phyloP scores from a whole-genome alignment of 1,140 invertebrate species.

The Rhizoglyphus robini region DNA sequence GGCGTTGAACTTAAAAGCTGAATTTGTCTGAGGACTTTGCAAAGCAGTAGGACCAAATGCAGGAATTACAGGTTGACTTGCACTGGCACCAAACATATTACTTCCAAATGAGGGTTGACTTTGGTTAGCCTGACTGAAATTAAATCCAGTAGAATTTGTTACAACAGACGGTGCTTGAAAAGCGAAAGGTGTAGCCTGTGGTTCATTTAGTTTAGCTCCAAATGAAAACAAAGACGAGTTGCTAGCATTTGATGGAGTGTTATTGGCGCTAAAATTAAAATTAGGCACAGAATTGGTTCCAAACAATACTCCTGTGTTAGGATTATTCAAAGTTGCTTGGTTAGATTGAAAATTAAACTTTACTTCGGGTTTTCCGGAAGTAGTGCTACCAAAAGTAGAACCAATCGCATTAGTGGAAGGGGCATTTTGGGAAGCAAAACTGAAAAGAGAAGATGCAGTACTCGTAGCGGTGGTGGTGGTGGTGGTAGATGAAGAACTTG shows the following conservation, averaged over 20 bases:
- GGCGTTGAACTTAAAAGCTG: neutral
- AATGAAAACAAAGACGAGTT: neutral
- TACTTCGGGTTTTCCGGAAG: neutral
- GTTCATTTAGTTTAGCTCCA: neutral
- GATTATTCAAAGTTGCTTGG: neutral
- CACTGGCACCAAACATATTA: neutral
- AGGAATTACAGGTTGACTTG: neutral
- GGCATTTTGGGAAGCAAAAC: too few species aligned
- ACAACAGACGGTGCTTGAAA: neutral
- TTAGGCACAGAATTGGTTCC: neutral
- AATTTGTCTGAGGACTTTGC: neutral
- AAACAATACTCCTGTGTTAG: too few species aligned
- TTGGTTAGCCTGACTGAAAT: constrained; percentile 6
- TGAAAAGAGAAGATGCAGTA: too few species aligned
- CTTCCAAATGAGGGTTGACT: neutral
- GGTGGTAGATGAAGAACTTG: neutral
- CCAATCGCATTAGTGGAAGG: too few species aligned
- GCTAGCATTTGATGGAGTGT: neutral
- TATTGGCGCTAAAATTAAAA: neutral
- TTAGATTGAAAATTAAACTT: neutral
- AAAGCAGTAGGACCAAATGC: neutral
- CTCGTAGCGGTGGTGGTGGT: neutral
- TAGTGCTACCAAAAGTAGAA: too few species aligned
- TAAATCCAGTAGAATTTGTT: neutral
- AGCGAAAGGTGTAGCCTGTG: neutral